Percentiles rank a stretch among this genome's conserved stretches.
phyloP scores from a whole-genome alignment of 2,888 invertebrate genomes.

The Ashinkailepas kermadecensis region DNA sequence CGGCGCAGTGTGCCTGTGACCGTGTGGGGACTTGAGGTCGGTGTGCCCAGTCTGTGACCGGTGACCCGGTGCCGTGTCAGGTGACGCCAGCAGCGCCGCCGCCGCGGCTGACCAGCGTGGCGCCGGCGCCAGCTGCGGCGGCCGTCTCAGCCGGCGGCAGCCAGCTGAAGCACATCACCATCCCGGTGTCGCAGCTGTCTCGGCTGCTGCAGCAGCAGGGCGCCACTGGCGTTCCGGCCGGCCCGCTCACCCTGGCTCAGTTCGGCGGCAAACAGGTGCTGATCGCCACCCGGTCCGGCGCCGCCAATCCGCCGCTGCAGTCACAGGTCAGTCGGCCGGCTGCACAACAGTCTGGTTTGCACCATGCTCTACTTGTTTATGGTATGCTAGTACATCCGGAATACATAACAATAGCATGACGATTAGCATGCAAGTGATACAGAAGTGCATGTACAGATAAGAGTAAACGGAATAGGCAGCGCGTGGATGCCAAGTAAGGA shows the following conservation, averaged over 20 bases:
- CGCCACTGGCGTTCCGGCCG: not conserved
- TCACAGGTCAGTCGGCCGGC: not conserved
- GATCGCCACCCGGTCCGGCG: not conserved
- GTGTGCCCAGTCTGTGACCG: too few relatives aligned
- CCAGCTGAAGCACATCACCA: constrained; percentile 10
- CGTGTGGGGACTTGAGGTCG: too few relatives aligned
- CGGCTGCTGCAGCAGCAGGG: constrained; percentile 20
- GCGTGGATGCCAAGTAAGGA: too few relatives aligned
- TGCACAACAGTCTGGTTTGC: not conserved
- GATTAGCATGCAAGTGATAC: too few relatives aligned
- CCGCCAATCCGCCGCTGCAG: not conserved
- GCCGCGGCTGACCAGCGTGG: not conserved
- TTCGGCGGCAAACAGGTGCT: constrained; percentile 11
- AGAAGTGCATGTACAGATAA: too few relatives aligned
- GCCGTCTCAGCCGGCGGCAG: not conserved
- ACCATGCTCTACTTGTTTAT: too few relatives aligned
- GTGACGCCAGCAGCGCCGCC: not conserved
- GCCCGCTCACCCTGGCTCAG: not conserved
- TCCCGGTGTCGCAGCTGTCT: constrained; percentile 3
- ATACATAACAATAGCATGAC: too few relatives aligned
- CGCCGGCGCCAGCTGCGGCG: not conserved
- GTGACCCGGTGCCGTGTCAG: not conserved
- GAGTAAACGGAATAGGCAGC: too few relatives aligned
- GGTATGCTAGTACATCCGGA: too few relatives aligned
- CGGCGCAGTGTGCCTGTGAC: too few relatives aligned